These are phyloP conservation scores for Delia radicum DNA, from an alignment of 1,140 invertebrate genomes.

Conservation along the genomic window DNA sequence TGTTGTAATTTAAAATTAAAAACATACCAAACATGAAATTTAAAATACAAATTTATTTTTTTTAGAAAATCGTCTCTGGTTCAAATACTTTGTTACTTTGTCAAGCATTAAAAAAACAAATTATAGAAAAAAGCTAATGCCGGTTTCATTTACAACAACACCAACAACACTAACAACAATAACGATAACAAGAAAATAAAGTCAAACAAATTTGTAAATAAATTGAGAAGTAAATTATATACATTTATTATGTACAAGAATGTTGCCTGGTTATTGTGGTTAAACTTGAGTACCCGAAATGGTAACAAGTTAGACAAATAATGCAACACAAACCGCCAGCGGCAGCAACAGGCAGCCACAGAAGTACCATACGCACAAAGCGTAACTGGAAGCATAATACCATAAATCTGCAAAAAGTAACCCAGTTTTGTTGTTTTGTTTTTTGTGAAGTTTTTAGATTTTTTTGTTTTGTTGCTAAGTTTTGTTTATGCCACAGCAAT, in stretches of 20 bases:
- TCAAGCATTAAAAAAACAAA: too few species aligned
- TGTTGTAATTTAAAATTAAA: too few species aligned
- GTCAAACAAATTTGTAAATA: not conserved
- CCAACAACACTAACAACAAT: too few species aligned
- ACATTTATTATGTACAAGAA: not conserved
- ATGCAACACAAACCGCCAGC: not conserved
- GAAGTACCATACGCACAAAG: not conserved
- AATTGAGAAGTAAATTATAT: not conserved
- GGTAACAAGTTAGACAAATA: not conserved
- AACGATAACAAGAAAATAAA: too few species aligned
- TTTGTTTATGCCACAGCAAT: too few species aligned
- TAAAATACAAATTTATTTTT: too few species aligned
- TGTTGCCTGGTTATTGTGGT: not conserved
- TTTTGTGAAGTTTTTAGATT: not conserved
- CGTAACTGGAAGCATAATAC: not conserved
- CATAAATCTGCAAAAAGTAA: not conserved
- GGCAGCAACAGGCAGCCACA: not conserved
- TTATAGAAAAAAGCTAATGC: too few species aligned
- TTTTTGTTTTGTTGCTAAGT: not conserved
- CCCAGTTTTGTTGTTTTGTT: not conserved
- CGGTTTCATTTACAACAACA: too few species aligned
- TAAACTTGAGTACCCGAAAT: not conserved
- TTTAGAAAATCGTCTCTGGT: too few species aligned
- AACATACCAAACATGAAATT: too few species aligned
- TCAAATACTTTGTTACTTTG: too few species aligned